Conservation (phyloP, 2,888 invertebrate genomes). For the Athetis lepigone region DNA sequence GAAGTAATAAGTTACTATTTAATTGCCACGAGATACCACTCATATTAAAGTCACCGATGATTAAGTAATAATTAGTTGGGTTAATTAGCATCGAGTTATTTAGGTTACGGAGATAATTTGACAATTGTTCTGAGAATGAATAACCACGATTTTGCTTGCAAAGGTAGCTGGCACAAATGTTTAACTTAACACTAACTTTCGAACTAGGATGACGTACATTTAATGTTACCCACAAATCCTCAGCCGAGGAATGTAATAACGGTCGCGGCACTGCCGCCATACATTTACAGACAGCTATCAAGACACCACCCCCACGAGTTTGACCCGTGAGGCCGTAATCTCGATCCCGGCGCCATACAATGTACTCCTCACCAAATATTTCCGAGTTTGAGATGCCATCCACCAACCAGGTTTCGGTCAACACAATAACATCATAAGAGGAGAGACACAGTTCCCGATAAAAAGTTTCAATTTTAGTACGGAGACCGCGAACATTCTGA, state of each 20-base stretch:
- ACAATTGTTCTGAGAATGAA: too few relatives aligned
- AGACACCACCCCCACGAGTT: slow-evolving; percentile 3
- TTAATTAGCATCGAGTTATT: too few relatives aligned
- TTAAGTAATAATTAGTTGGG: too few relatives aligned
- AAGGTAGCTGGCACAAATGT: too few relatives aligned
- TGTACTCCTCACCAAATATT: slow-evolving; percentile 7
- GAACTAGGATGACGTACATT: slow-evolving; percentile 9
- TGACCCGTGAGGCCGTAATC: slow-evolving; percentile 6
- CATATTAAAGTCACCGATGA: too few relatives aligned
- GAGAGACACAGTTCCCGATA: neutral
- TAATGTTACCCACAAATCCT: slow-evolving; percentile 12
- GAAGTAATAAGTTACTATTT: too few relatives aligned
- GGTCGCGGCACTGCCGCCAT: slow-evolving; percentile 2
- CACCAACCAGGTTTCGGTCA: slow-evolving; percentile 10
- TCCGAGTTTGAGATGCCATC: slow-evolving; percentile 2
- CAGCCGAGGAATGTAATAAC: slow-evolving; percentile 13
- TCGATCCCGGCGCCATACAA: slow-evolving; percentile 13
- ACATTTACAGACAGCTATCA: slow-evolving; percentile 5
- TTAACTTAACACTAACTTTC: neutral
- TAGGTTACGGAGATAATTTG: too few relatives aligned
- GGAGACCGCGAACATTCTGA: slow-evolving; percentile 10
- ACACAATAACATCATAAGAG: slow-evolving; percentile 4
- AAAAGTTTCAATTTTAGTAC: slow-evolving; percentile 1
- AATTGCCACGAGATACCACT: too few relatives aligned
- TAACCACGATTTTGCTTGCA: too few relatives aligned